Percentiles rank a stretch among this genome's conserved stretches.
These are phyloP conservation scores for Vombatus ursinus DNA, from an alignment of 2,113 vertebrate species.

Conservation along the genomic window DNA sequence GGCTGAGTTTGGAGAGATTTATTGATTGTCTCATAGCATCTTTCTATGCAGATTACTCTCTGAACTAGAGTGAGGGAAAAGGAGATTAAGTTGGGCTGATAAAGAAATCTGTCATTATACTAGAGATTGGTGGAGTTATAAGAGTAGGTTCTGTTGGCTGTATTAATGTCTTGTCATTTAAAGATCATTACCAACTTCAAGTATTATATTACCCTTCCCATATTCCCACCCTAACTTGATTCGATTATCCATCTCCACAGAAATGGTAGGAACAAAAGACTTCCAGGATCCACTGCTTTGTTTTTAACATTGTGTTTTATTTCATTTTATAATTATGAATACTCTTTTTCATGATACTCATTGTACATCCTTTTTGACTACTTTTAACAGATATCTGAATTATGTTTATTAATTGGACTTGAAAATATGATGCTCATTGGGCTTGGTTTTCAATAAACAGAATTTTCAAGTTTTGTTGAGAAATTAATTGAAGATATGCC, in stretches of 20 bases:
- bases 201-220: conserved; percentile 52
- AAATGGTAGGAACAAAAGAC: background rate
- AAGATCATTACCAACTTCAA: conserved; percentile 76
- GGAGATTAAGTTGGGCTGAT: conserved; percentile 28
- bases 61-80: background rate
- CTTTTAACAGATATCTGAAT: background rate
- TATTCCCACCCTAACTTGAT: conserved; percentile 57
- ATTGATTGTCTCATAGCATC: background rate
- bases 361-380: conserved; percentile 41
- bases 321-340: conserved; percentile 64
- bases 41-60: background rate
- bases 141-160: conserved; percentile 64
- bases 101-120: conserved; percentile 61
- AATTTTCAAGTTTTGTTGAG: background rate
- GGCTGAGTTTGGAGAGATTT: background rate
- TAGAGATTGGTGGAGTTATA: conserved; percentile 67
- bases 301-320: conserved; percentile 39
- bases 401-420: conserved; percentile 33
- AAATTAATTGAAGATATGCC: background rate
- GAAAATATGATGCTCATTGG: background rate
- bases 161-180: conserved; percentile 76
- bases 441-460: background rate
- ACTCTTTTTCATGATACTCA: background rate
- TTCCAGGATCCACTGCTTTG: background rate
- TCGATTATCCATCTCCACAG: conserved; percentile 51